Base-by-base conservation (phyloP, 2,113 vertebrate genomes). In the Lepus europaeus region DNA sequence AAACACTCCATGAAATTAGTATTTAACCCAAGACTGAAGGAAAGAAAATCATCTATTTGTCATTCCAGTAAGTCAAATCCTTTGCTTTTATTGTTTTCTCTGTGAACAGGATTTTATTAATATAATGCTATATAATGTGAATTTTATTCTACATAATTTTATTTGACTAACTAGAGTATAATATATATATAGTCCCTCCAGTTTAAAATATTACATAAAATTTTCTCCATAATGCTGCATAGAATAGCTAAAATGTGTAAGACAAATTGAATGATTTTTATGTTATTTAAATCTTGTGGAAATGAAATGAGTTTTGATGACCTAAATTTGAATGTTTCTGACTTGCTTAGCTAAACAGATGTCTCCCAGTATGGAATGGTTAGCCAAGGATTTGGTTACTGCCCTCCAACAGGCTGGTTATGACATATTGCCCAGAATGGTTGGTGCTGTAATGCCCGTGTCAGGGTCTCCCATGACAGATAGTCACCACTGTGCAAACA, bases 401-500 rank as follows among this genome's bases (percentile, higher is more conserved):
- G 95, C 92, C 98, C 97, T 98, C 97, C 97, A 96, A 97, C 97
- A 97, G 97, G 97, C 97, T 98, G 96, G 97, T 98, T 98, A 97
- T 98, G 98, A 98, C 96, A 97, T 97, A 97, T 90, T 97, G 90
- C 97, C 95, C 96, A 97, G 97, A 98, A 97, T 97, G 97, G 97
- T 97, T 98, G 96, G 97, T 97, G 95, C 96, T 97, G 97, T 98
- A 97, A 98, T 97, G 96, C 96, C 93, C 89, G 51, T 98, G 98
- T 98, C 98, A 98, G 91, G 77, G 49, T 82, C 95, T 96, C 78
- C 97, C n/a, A 68, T 98, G 98, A 98, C 97, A 98, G 98, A 98
- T 96, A 98, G 97, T 97, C 98, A 98, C 98, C 98, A 97, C 98
- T 99, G 98, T 98, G 98, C 95, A 98, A 99, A 99, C 98, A 98